Conservation (phyloP, 2,888 invertebrate species). For the Erebia aethiops region DNA sequence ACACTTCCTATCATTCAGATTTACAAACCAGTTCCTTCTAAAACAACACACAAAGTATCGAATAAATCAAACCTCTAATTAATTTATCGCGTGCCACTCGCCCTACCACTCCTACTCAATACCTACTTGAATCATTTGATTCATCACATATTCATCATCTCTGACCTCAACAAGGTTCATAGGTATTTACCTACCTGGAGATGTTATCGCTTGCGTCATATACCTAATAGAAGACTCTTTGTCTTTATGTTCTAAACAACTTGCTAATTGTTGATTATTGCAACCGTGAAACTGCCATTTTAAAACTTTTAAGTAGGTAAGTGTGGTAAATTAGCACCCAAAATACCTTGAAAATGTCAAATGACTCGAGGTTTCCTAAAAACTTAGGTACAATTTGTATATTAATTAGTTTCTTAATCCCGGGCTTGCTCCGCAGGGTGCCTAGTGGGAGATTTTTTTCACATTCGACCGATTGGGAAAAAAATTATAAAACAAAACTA, state of each 20-base stretch:
- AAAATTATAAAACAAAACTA: too few relatives aligned
- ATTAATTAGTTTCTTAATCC: too few relatives aligned
- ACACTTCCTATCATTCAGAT: too few relatives aligned
- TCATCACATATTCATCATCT: too few relatives aligned
- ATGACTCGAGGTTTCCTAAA: not conserved
- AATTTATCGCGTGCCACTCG: not conserved
- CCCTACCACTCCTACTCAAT: not conserved
- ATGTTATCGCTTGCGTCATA: not conserved
- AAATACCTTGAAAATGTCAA: not conserved
- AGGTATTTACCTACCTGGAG: not conserved
- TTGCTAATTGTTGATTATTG: conserved; percentile 3
- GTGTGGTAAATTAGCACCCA: not conserved
- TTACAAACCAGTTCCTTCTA: too few relatives aligned
- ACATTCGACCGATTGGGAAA: too few relatives aligned
- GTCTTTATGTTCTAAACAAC: not conserved
- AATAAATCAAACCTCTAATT: not conserved
- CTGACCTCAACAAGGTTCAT: not conserved
- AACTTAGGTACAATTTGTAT: not conserved
- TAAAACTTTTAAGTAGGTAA: conserved; percentile 1
- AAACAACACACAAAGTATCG: too few relatives aligned
- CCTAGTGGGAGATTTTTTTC: too few relatives aligned
- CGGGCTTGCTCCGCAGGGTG: too few relatives aligned
- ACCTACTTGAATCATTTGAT: too few relatives aligned
- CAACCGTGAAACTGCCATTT: not conserved
- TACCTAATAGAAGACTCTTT: conserved; percentile 3